Conservation (phyloP, 2,797 vertebrate genomes). For the Liasis olivaceus region DNA sequence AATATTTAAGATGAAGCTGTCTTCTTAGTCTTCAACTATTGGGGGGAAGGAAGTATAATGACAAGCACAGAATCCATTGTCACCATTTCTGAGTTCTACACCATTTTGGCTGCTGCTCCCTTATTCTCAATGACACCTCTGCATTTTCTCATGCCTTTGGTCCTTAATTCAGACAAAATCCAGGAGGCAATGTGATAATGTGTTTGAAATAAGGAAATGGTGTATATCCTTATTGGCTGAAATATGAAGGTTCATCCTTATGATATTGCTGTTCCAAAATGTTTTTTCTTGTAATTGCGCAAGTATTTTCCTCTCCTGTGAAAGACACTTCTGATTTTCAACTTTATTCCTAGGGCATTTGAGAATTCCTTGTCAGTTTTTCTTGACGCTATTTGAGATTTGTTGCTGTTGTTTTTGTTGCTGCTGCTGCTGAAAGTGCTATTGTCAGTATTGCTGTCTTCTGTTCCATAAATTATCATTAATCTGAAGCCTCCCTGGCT, state of each 20-base stretch:
- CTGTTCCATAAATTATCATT: background rate
- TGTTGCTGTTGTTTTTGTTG: too few species aligned
- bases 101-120: background rate
- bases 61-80: background rate
- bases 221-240: background rate
- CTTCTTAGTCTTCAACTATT: background rate
- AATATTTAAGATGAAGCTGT: background rate
- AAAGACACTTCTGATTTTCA: too few species aligned
- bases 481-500: background rate
- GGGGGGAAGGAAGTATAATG: background rate
- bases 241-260: too few species aligned
- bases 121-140: background rate
- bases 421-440: background rate
- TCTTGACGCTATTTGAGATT: too few species aligned
- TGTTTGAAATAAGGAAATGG: background rate
- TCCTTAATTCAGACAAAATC: background rate
- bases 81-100: background rate
- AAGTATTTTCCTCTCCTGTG: too few species aligned
- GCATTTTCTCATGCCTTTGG: background rate
- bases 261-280: too few species aligned
- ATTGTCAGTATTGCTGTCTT: background rate
- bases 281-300: too few species aligned
- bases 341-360: too few species aligned
- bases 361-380: too few species aligned
- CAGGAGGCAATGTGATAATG: too few species aligned